Evolutionary conservation across 2,797 vertebrate genomes (phyloP).

Genomic region (Meda fulgida): DNA sequence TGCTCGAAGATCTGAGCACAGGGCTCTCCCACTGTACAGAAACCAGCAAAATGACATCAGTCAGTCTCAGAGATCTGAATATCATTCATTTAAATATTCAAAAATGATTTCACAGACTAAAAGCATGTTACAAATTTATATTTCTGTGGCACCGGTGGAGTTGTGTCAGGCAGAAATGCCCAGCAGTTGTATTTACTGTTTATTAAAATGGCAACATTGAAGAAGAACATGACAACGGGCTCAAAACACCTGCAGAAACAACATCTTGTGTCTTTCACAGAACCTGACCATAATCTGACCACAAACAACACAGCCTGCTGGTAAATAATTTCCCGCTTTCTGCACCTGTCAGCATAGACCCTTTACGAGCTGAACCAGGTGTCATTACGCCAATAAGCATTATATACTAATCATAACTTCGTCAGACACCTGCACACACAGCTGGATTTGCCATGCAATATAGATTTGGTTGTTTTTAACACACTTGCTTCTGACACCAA

Average conservation of each 20-base stretch:
- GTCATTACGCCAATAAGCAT: constrained; percentile 19
- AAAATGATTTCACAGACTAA: background rate
- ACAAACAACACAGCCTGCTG: constrained; percentile 22
- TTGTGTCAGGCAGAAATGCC: background rate
- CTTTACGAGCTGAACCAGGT: constrained; percentile 23
- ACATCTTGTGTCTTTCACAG: constrained; percentile 39
- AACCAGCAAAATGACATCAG: background rate
- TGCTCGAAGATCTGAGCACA: constrained; percentile 93
- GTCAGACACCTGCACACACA: constrained; percentile 56
- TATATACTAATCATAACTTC: constrained; percentile 1
- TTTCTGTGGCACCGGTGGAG: background rate
- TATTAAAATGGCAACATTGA: background rate
- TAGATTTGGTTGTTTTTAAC: constrained; percentile 12
- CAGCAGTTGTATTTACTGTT: background rate
- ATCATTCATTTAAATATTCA: background rate
- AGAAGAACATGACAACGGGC: background rate
- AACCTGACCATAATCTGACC: constrained; percentile 47
- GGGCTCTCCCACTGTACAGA: constrained; percentile 83
- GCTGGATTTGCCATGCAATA: constrained; percentile 42
- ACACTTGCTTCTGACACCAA: background rate
- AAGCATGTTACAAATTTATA: background rate
- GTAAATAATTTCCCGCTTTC: constrained; percentile 52
- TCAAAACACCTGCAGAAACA: constrained; percentile 46
- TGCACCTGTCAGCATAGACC: constrained; percentile 53
- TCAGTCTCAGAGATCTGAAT: constrained; percentile 15